Base-by-base conservation (phyloP, 35 echinoderm and acorn worm genomes). In the Ophioderma brevispina region DNA sequence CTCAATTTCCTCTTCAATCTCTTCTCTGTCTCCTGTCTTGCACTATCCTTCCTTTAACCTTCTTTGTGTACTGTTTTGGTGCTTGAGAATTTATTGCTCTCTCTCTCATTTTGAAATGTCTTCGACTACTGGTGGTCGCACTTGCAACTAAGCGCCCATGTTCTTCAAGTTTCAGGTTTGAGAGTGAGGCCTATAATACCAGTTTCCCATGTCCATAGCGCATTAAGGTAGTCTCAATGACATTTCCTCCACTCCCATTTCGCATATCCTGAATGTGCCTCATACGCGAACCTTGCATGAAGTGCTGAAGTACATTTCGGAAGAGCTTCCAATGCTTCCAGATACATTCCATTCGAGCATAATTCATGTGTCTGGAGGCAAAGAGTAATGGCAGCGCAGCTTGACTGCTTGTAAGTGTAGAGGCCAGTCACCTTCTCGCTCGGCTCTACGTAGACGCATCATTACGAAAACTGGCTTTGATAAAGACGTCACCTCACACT, bases 391-490 rank as follows among this genome's bases (percentile, higher is more conserved):
- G 81, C 10, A 91, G 10, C 89, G 86, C 86, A 49, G 55, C 36
- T 64, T 82, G 32, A 85, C 64, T 70, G 81, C 70, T 35, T 35
- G 37, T 13, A 86, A 37, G 43, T 82, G 86, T 10, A 93, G 80
- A 39, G 64, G 43, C 87, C 92, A 86, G 50, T 94, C 75, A 89
- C 30, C 63, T 64, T 89, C 92, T 25, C 81, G 75, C 39, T 94
- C 92, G 10, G 86, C 90, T 43, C 40, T 23, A 85, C 52, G 64
- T 43, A 94, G 18, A 39, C 8, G n/a, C 86, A 94, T 89, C 25
- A 55, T 81, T 32, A 84, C 43, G 1, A 94, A 35, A 0, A 94
- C 70, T 31, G 87, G 86, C 63, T n/a, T 84, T 89, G 10, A 89
- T 84, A 19, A 92, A 36, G 19, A 31, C 36, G 36, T 87, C 79